Evolutionary conservation across 1,140 invertebrate species (phyloP).

Genomic region (Platorchestia sp.): DNA sequence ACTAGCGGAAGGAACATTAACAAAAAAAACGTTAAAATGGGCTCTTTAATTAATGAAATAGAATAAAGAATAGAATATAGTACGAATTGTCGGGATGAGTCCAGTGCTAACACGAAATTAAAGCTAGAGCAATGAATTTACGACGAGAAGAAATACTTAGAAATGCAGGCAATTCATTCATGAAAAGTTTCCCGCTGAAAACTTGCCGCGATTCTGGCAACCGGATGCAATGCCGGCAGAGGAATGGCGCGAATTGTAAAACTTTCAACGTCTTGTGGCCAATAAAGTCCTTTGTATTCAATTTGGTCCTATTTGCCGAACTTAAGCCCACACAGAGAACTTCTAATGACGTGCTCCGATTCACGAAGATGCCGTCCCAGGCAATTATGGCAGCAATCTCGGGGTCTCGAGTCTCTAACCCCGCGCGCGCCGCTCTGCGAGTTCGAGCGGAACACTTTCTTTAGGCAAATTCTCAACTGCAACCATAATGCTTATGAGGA

Average conservation of each 20-base stretch:
- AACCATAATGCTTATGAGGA: neutral
- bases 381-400: conserved; percentile 30
- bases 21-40: too few relatives aligned
- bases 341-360: conserved; percentile 51
- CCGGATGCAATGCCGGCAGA: conserved; percentile 22
- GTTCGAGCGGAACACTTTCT: neutral
- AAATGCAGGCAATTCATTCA: conserved; percentile 4
- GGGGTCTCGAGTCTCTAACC: neutral
- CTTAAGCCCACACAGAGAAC: conserved; percentile 51
- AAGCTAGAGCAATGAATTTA: neutral
- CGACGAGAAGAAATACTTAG: neutral
- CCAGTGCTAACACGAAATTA: neutral
- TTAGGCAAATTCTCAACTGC: neutral
- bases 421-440: neutral
- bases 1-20: too few relatives aligned
- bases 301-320: conserved; percentile 50
- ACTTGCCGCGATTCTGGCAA: conserved; percentile 8
- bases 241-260: conserved; percentile 40
- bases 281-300: conserved; percentile 55
- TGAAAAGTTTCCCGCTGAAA: neutral
- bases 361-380: conserved; percentile 45
- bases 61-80: too few relatives aligned
- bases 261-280: conserved; percentile 49
- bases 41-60: too few relatives aligned
- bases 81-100: neutral